Evolutionary conservation across 2,797 vertebrate species (phyloP), one percentile per base, ranked within the genome.

Genomic region (Ctenosaura bakeri): DNA sequence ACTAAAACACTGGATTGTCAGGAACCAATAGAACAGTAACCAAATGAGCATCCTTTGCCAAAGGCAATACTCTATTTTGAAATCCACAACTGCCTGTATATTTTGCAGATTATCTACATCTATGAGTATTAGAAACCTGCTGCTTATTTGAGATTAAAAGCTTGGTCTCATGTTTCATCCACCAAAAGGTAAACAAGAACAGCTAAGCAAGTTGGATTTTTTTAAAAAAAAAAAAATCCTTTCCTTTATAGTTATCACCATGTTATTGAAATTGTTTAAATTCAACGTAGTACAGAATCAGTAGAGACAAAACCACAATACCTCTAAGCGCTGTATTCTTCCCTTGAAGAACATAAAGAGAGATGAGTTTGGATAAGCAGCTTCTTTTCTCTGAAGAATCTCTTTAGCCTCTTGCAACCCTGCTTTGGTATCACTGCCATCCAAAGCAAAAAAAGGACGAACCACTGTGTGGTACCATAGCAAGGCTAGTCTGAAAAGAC

Each of bases 281-380:
- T 86, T 8, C 20, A 90, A 74, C 66, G 73, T 92, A 0, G 2
- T 9, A 83, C 50, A 83, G 42, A n/a, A 92, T n/a, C 3, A 64
- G 38, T 10, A 77, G 13, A 42, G 6, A 77, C 22, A 86, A 93
- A 91, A n/a, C 0, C 80, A 10, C 74, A 89, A 29, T 97, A 99
- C 99, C 98, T 99, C 99, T 89, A 99, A 97, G 95, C 99, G 98
- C 84, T 99, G 99, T 94, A 99, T 98, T 96, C 99, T 98, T 96
- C 99, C 99, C 97, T 98, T 99, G 96, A 99, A 99, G 96, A 99
- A 99, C 97, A 98, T 99, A 95, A 99, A 99, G 93, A 99, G 98
- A 92, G 99, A 99, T 78, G 99, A 99, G 97, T 99, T 99, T 52
- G 99, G 99, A 93, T 99, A 99, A 88, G 97, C 97, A 59, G 98